Conservation (phyloP, 2,888 invertebrate genomes). For the Cecidostiba fungosa region DNA sequence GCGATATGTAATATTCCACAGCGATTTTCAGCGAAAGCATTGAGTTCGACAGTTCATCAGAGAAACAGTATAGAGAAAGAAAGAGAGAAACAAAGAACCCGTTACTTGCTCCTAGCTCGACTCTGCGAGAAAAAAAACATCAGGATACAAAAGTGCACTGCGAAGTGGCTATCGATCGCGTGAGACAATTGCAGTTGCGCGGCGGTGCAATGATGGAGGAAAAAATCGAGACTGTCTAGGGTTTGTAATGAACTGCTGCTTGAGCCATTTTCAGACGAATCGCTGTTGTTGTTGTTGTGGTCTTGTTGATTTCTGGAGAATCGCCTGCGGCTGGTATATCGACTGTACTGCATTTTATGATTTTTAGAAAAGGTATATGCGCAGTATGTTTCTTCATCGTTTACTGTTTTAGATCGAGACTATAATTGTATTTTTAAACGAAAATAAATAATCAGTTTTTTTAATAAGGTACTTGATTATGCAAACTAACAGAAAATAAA, state of each 20-base stretch:
- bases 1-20: background rate
- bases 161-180: background rate
- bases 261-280: constrained; percentile 7
- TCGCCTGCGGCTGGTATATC: background rate
- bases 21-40: constrained; percentile 34
- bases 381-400: background rate
- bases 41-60: constrained; percentile 29
- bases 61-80: background rate
- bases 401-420: too few species aligned
- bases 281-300: background rate
- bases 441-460: too few species aligned
- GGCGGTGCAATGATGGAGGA: background rate
- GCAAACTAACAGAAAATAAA: too few species aligned
- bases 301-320: background rate
- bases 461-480: too few species aligned
- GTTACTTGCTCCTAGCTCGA: constrained; percentile 19
- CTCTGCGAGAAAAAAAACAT: background rate
- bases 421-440: too few species aligned
- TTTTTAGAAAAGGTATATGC: background rate
- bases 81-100: background rate
- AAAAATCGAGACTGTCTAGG: background rate
- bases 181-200: background rate
- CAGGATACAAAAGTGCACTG: background rate
- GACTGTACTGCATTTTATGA: background rate
- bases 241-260: background rate